Evolutionary conservation across 1,140 invertebrate species (phyloP).

Genomic region (Oryctes rhinoceros): DNA sequence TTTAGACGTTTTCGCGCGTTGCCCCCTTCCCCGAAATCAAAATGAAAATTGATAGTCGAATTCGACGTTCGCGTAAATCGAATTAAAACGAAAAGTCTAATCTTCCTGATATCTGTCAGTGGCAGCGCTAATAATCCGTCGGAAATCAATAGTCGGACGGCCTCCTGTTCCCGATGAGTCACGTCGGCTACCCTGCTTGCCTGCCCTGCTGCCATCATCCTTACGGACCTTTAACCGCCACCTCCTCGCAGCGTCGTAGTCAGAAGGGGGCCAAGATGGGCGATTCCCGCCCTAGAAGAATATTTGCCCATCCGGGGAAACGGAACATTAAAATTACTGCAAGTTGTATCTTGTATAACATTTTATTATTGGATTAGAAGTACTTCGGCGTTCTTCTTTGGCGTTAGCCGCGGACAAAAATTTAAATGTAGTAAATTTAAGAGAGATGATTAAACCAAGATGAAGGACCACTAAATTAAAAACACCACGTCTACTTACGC

Average conservation of each 20-base stretch:
- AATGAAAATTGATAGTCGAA: conserved; percentile 35
- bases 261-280: no score
- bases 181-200: conserved; percentile 3
- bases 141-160: conserved; percentile 33
- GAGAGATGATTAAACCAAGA: no score
- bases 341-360: no score
- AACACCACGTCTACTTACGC: no score
- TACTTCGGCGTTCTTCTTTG: no score
- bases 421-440: no score
- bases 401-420: no score
- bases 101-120: conserved; percentile 6
- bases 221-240: neutral
- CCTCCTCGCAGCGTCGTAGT: neutral
- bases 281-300: no score
- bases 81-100: conserved; percentile 35
- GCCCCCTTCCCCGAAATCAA: neutral
- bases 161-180: conserved; percentile 25
- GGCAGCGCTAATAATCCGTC: conserved; percentile 24
- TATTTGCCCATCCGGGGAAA: no score
- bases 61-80: conserved; percentile 9
- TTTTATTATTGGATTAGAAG: no score
- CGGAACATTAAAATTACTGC: no score
- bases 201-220: neutral
- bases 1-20: neutral
- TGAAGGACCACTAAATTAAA: no score